Base-by-base conservation (phyloP, 2,888 invertebrate species). In the Micropterix aruncella region DNA sequence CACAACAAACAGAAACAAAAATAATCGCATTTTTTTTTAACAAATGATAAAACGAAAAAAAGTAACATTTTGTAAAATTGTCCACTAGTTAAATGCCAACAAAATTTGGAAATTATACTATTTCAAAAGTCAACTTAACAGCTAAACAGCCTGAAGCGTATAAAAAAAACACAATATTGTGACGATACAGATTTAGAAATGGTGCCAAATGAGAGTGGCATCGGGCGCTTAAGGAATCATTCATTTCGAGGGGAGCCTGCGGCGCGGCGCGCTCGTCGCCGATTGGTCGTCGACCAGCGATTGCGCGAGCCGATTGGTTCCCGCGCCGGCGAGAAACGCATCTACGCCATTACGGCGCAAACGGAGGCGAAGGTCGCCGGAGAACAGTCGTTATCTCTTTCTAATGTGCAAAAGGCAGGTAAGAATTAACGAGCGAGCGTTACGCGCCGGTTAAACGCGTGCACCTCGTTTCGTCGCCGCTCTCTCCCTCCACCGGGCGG, bases 361-460 rank as follows among this genome's bases (percentile, higher is more conserved):
- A 68, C 66, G 69, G 65, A 65, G 64, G 64, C 52, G 59, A 65
- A 63, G 60, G 65, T 66, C 67, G 68, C 69, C 68, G 68, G 69
- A 64, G 65, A 70, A 70, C 65, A 68, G 66, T 69, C 66, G 68
- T 70, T 70, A 69, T 70, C 70, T 70, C 70, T 69, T 67, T 70
- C 70, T 70, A 66, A 70, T 70, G 65, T 63, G 65, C 62, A 64
- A 63, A 57, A 64, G 64, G 66, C 70, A 70, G 70, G 70, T 70
- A 66, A 61, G 64, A 66, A 65, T 68, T 70, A 70, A 70, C 65
- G 70, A 70, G 70, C 70, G 59, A 64, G 60, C 60, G 38, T 15
- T 5, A 9, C 38, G 38, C 14, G 4, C 9, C 15, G 9, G 12
- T 38, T 38, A 38, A 38, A 12, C 16, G 16, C 15, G 38, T 12